These are phyloP conservation scores for Anaspis maculata DNA, from an alignment of 2,888 invertebrate species.

Conservation along the genomic window DNA sequence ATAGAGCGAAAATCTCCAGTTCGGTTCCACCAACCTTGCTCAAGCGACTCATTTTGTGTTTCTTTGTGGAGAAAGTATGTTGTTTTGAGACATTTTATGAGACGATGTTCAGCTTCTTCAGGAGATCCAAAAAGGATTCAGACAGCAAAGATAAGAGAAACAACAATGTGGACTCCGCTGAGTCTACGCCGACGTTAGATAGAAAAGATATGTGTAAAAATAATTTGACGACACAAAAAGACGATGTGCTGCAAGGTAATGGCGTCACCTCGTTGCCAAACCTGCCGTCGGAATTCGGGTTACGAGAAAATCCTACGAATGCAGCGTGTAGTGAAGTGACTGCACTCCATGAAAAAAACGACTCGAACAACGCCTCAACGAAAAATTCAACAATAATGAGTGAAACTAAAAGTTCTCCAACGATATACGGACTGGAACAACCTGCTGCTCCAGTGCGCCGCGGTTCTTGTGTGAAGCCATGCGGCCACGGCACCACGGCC, in stretches of 20 bases:
- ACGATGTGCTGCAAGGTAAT: conserved; percentile 26
- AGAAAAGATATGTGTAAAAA: conserved; percentile 33
- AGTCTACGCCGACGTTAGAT: conserved; percentile 12
- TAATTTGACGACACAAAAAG: conserved; percentile 27
- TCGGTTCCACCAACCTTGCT: conserved; percentile 13
- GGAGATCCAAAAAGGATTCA: conserved; percentile 31
- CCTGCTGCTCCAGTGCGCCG: conserved; percentile 2
- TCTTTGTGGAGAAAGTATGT: too few species aligned
- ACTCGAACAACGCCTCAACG: conserved; percentile 23
- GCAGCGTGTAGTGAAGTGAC: conserved; percentile 25
- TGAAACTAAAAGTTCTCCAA: too few species aligned
- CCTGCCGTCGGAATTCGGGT: conserved; percentile 22
- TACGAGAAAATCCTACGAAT: conserved; percentile 27
- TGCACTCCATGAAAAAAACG: conserved; percentile 27
- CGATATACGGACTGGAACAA: conserved; percentile 1
- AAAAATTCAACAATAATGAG: conserved; percentile 17
- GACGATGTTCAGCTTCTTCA: conserved; percentile 36
- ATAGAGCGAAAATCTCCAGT: conserved; percentile 18
- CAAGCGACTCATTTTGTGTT: too few species aligned
- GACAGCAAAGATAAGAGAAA: conserved; percentile 17
- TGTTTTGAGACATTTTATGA: too few species aligned
- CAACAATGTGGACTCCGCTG: conserved; percentile 15
- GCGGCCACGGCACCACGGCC: conserved; percentile 39
- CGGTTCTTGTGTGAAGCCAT: conserved; percentile 33
- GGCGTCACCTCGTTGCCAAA: conserved; percentile 23